Evolutionary conservation across 2,888 invertebrate species (phyloP), one percentile per base, ranked within the genome.

Genomic region (Julus scandinavius): DNA sequence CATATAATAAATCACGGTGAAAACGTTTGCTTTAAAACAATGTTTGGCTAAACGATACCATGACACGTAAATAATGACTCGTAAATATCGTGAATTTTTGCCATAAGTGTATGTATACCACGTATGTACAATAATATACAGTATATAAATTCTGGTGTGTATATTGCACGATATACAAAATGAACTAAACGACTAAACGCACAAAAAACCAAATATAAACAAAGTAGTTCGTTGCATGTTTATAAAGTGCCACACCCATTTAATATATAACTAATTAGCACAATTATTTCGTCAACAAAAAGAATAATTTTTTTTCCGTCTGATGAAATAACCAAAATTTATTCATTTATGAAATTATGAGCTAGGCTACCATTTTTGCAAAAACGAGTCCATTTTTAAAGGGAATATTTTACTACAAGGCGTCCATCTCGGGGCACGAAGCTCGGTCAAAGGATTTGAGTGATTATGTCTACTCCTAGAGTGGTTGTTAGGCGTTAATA

Each of bases 241-340:
- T 72, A 72, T 72, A 29, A 72, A 72, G 72, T 29, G 72, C 72
- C 72, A 72, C 72, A 72, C 72, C 72, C 72, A 29, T n/a, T 72
- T 72, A 72, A n/a, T n/a, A 72, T 72, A 7, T 72, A 72, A 72
- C 72, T 29, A 72, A 72, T 72, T 72, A 72, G 29, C 20, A 29
- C 29, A 72, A 72, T 29, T 72, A 72, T 72, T 72, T 72, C n/a
- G 72, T 29, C 72, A 72, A 9, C 29, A 72, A 72, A 72, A 29
- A 7, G 29, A 72, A 20, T 29, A 72, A 9, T 72, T 29, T 29
- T 4, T 11, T 11, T 72, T 72, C 1, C 29, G 20, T n/a, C 2
- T n/a, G n/a, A n/a, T n/a, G n/a, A 63, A 13, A 20, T 63, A 63
- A n/a, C n/a, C 13, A 54, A 17, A 54, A 54, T 54, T 7, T 13